Percentiles rank a stretch among this genome's conserved stretches.
Evolutionary conservation across 1,140 invertebrate genomes (phyloP).

Genomic region (Cydia strobilella): DNA sequence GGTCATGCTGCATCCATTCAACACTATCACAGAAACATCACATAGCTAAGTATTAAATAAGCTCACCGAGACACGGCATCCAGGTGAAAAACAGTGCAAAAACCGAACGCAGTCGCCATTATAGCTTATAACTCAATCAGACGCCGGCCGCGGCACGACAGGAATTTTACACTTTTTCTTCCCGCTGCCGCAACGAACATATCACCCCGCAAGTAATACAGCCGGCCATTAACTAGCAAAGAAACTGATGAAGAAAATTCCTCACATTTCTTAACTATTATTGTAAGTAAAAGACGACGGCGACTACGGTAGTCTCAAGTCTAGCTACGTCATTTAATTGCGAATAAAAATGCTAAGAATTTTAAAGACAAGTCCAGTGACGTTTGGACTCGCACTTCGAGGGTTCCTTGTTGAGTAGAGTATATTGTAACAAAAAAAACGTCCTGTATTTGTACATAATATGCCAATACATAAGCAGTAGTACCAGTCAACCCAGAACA

Average conservation of each 20-base stretch:
- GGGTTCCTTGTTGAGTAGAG: neutral
- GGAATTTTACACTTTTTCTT: constrained; percentile 75
- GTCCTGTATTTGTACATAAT: no score
- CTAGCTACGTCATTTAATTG: neutral
- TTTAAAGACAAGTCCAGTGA: neutral
- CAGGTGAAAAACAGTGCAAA: constrained; percentile 74
- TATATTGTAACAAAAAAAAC: no score
- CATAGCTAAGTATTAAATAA: constrained; percentile 43
- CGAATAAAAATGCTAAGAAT: neutral
- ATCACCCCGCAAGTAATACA: constrained; percentile 41
- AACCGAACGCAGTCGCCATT: constrained; percentile 74
- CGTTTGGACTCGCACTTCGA: neutral
- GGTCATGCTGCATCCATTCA: neutral
- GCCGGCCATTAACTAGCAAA: constrained; percentile 45
- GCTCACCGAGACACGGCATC: constrained; percentile 66
- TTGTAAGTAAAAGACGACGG: neutral
- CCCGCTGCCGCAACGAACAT: constrained; percentile 57
- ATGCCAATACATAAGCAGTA: no score
- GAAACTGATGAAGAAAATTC: constrained; percentile 31
- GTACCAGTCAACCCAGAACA: no score
- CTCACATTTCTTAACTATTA: constrained; percentile 14
- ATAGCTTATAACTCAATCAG: constrained; percentile 79
- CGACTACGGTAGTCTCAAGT: neutral
- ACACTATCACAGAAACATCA: neutral
- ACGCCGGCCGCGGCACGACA: constrained; percentile 53